Conservation (phyloP, 2,888 invertebrate genomes). For the Cheilosia variabilis region DNA sequence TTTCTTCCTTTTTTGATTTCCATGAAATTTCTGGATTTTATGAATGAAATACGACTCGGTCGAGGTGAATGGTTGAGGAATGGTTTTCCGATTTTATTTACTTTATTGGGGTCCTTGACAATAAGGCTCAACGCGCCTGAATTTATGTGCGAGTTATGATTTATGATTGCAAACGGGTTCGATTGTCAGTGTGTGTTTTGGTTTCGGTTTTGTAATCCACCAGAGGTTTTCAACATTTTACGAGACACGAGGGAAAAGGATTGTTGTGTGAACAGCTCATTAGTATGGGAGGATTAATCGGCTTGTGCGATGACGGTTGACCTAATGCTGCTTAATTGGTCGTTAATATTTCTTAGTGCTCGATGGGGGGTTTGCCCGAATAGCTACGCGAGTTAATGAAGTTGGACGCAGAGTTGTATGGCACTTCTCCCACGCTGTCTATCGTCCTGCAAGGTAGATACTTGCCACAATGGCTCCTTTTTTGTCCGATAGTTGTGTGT, state of each 20-base stretch:
- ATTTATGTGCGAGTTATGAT: conserved; percentile 66
- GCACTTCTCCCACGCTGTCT: conserved; percentile 60
- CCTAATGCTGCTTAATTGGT: conserved; percentile 66
- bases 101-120: conserved; percentile 46
- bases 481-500: background rate
- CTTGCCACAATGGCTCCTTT: conserved; percentile 14
- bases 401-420: background rate
- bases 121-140: conserved; percentile 14
- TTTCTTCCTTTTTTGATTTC: conserved; percentile 32
- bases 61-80: conserved; percentile 11
- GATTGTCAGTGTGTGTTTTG: conserved; percentile 28
- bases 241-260: conserved; percentile 45
- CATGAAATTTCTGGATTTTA: conserved; percentile 25
- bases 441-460: conserved; percentile 7
- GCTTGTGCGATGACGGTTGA: conserved; percentile 36
- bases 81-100: conserved; percentile 26
- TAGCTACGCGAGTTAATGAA: conserved; percentile 16
- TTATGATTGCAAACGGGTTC: conserved; percentile 50
- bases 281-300: conserved; percentile 7
- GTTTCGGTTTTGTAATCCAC: conserved; percentile 53
- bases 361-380: background rate
- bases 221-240: conserved; percentile 12
- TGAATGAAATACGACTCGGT: conserved; percentile 46
- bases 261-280: conserved; percentile 39
- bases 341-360: conserved; percentile 45